Conservation (phyloP, 2,797 vertebrate genomes). For the Takifugu ocellatus region DNA sequence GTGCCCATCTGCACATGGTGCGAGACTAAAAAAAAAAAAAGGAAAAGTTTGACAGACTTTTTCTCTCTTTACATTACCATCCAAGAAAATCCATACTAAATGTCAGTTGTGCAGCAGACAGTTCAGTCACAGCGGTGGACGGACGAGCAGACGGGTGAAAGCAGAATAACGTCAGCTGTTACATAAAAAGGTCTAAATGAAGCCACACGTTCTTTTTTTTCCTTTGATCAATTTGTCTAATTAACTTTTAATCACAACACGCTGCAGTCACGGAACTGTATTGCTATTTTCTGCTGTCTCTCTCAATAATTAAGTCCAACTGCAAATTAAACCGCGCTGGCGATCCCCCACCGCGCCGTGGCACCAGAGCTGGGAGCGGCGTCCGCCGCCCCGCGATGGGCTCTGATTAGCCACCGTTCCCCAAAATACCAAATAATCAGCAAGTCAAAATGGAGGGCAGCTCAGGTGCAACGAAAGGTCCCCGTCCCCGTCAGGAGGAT, state of each 20-base stretch:
- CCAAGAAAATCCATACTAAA: too few relatives aligned
- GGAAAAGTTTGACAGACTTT: too few relatives aligned
- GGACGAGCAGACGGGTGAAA: background rate
- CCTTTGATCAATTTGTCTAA: slow-evolving; percentile 31
- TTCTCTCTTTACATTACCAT: too few relatives aligned
- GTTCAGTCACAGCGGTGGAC: too few relatives aligned
- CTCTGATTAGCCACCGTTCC: slow-evolving; percentile 57
- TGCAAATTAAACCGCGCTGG: slow-evolving; percentile 55
- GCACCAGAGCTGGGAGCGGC: slow-evolving; percentile 42
- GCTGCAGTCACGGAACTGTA: slow-evolving; percentile 32
- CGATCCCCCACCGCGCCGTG: slow-evolving; percentile 48
- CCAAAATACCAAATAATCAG: slow-evolving; percentile 54
- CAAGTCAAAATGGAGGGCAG: slow-evolving; percentile 66
- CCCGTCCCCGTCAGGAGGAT: slow-evolving; percentile 65
- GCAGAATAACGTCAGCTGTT: background rate
- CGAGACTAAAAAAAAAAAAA: too few relatives aligned
- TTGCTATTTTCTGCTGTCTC: slow-evolving; percentile 44
- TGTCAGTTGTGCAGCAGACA: too few relatives aligned
- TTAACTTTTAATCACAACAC: slow-evolving; percentile 49
- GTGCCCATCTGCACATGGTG: too few relatives aligned
- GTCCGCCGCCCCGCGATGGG: slow-evolving; percentile 36
- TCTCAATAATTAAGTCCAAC: slow-evolving; percentile 62
- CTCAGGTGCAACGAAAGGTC: slow-evolving; percentile 57
- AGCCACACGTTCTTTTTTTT: slow-evolving; percentile 20
- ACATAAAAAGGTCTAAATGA: slow-evolving; percentile 2